Conservation (phyloP, 2,888 invertebrate species). For the Nasonia oneida region DNA sequence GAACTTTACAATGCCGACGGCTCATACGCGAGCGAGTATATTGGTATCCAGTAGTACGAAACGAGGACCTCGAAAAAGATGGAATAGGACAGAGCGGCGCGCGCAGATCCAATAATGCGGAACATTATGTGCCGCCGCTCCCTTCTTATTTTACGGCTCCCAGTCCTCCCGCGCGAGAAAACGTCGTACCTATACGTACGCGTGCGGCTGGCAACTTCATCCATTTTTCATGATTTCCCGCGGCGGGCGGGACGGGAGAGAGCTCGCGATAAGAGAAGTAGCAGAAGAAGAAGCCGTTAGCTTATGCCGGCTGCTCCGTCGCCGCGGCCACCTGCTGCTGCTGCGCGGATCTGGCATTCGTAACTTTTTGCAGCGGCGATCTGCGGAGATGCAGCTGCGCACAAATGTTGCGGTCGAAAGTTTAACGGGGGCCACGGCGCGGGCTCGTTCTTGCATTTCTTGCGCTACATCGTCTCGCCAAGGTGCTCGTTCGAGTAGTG, state of each 20-base stretch:
- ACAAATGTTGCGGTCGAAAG: no score
- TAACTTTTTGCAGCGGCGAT: neutral
- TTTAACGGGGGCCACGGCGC: neutral
- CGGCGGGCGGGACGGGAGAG: neutral
- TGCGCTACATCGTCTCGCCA: no score
- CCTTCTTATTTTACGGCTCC: neutral
- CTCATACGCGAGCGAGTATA: constrained; percentile 17
- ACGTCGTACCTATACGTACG: neutral
- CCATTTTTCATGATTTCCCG: constrained; percentile 52
- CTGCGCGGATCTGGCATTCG: neutral
- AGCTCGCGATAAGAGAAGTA: neutral
- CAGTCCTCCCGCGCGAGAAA: neutral
- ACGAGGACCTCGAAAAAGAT: constrained; percentile 27
- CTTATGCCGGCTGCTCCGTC: constrained; percentile 14
- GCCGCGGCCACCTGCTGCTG: neutral
- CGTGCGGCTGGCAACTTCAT: constrained; percentile 31
- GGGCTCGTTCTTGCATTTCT: no score
- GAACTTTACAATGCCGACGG: neutral
- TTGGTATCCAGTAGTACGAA: neutral
- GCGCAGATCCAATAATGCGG: constrained; percentile 24
- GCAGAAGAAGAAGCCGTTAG: neutral
- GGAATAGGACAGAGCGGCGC: neutral
- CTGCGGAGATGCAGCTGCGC: neutral
- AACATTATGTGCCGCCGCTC: neutral
- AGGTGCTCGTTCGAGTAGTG: no score